These are phyloP conservation scores for Mobula hypostoma DNA, from an alignment of 2,113 vertebrate genomes.

Conservation along the genomic window DNA sequence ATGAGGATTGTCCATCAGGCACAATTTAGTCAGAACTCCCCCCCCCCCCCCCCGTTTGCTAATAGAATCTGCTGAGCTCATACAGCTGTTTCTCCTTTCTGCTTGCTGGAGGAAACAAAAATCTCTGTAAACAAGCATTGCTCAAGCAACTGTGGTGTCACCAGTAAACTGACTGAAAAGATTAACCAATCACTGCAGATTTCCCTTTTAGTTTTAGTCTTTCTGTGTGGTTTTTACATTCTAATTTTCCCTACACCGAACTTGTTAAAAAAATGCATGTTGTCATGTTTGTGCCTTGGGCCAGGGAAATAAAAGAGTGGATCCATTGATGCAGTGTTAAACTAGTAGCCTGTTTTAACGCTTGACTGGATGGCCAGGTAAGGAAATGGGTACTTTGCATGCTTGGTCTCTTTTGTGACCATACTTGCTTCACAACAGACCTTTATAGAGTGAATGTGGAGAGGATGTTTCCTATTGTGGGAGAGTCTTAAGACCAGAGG, in stretches of 20 bases:
- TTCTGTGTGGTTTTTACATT: background rate
- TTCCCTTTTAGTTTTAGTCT: background rate
- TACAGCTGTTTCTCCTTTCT: slow-evolving; percentile 17
- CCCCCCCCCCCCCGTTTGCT: background rate
- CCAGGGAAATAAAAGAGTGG: background rate
- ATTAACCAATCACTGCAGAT: background rate
- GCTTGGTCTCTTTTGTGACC: background rate
- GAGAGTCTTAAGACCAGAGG: too few species aligned
- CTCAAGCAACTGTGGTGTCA: background rate
- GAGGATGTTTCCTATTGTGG: too few species aligned
- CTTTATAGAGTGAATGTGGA: too few species aligned
- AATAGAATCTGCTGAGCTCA: slow-evolving; percentile 4
- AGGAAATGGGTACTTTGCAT: background rate
- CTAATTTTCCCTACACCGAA: background rate
- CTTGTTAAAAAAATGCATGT: background rate
- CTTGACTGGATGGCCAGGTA: background rate
- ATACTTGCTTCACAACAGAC: background rate
- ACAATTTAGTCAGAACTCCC: slow-evolving; percentile 8
- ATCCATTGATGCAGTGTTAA: background rate
- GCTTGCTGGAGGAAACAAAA: background rate
- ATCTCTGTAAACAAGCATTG: background rate
- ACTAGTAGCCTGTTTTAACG: background rate
- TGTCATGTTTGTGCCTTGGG: background rate
- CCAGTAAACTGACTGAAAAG: background rate
- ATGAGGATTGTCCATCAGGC: background rate